Evolutionary conservation across 2,113 vertebrate species (phyloP).

Genomic region (Phalacrocorax aristotelis): DNA sequence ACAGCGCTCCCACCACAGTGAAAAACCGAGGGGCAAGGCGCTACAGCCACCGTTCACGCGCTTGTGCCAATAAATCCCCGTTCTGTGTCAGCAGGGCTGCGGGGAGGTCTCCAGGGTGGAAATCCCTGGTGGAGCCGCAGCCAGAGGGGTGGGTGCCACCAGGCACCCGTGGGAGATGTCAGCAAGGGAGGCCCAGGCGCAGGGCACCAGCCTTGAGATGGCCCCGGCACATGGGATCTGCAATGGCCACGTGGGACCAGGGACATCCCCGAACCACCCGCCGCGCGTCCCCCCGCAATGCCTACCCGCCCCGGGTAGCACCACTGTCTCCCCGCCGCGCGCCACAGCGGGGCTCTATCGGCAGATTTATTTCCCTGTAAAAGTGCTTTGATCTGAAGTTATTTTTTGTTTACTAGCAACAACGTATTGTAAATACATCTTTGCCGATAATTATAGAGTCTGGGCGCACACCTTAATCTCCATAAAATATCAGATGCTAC

Average conservation of each 20-base stretch:
- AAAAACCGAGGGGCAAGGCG: background rate
- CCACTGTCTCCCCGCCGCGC: background rate
- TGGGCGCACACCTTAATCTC: constrained; percentile 58
- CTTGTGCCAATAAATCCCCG: background rate
- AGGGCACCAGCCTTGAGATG: background rate
- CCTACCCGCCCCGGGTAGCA: background rate
- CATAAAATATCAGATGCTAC: constrained; percentile 70
- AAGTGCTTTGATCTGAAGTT: constrained; percentile 49
- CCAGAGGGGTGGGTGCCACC: background rate
- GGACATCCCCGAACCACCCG: background rate
- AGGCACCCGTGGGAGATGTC: background rate
- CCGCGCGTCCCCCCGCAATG: rapidly evolving
- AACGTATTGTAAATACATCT: constrained; percentile 66
- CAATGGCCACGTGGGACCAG: background rate
- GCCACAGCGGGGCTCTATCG: background rate
- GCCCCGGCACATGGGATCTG: rapidly evolving
- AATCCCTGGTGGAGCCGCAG: background rate
- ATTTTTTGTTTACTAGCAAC: constrained; percentile 70
- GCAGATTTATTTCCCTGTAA: constrained; percentile 9
- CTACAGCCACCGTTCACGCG: rapidly evolving
- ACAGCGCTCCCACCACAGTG: background rate
- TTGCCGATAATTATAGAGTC: constrained; percentile 65
- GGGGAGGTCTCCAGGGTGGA: background rate
- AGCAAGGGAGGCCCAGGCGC: background rate
- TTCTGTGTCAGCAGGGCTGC: rapidly evolving